phyloP scores from a whole-genome alignment of 2,797 vertebrate genomes.

The Leontocebus nigricollis region DNA sequence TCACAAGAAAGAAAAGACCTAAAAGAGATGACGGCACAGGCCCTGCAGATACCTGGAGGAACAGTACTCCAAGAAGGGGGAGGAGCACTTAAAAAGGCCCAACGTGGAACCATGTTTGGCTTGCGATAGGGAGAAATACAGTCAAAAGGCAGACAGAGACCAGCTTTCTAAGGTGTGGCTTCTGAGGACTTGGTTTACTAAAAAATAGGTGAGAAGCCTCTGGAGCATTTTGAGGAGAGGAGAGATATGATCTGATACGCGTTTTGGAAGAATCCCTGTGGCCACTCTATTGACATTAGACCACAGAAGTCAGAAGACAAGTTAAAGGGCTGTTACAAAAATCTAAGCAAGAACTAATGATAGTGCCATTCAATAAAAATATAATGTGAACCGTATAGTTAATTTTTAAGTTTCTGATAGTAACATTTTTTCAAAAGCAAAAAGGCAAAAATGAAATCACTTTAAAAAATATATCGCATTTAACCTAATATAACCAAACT shows the following conservation, averaged over 20 bases:
- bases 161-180: neutral
- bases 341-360: neutral
- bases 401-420: neutral
- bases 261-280: neutral
- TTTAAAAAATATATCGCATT: neutral
- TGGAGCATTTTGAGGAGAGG: neutral
- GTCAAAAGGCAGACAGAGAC: neutral
- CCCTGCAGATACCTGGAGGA: neutral
- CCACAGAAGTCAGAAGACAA: neutral
- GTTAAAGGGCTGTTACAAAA: neutral
- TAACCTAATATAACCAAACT: neutral
- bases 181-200: neutral
- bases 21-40: neutral
- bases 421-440: neutral
- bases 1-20: neutral
- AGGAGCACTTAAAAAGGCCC: neutral
- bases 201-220: neutral
- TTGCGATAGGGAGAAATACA: neutral
- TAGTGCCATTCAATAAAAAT: neutral
- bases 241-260: neutral
- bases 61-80: fast-evolving
- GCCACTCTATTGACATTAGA: neutral
- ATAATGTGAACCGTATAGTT: neutral
- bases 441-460: neutral
- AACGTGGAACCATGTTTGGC: neutral